Evolutionary conservation across 2,888 invertebrate genomes (phyloP).

Genomic region (Drosophila pegasa): DNA sequence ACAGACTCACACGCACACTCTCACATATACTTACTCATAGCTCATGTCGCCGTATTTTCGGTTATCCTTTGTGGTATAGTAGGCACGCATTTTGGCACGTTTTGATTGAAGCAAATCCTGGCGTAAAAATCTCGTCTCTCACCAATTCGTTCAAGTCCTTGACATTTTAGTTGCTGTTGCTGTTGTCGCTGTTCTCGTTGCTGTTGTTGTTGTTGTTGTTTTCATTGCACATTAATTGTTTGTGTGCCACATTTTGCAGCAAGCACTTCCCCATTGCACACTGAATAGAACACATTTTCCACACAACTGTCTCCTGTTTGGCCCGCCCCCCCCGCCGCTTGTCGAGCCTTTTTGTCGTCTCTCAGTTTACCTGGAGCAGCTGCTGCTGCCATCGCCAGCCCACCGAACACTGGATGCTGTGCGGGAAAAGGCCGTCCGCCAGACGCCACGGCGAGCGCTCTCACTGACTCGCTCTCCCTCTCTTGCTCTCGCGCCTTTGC

Average conservation of each 20-base stretch:
- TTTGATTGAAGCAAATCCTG: slow-evolving; percentile 32
- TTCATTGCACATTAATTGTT: slow-evolving; percentile 46
- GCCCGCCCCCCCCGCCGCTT: background rate
- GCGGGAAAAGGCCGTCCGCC: slow-evolving; percentile 28
- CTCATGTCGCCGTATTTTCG: slow-evolving; percentile 78
- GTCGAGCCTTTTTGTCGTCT: background rate
- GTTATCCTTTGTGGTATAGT: slow-evolving; percentile 73
- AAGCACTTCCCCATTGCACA: slow-evolving; percentile 42
- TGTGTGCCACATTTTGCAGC: slow-evolving; percentile 53
- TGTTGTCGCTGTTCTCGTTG: background rate
- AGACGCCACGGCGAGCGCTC: slow-evolving; percentile 27
- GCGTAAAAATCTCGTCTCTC: slow-evolving; percentile 18
- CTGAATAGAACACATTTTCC: slow-evolving; percentile 65
- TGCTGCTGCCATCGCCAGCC: slow-evolving; percentile 51
- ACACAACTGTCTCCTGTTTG: slow-evolving; percentile 41
- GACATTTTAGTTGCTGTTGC: slow-evolving; percentile 51
- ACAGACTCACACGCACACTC: background rate
- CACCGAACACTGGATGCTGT: slow-evolving; percentile 69
- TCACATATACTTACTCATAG: slow-evolving; percentile 76
- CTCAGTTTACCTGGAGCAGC: slow-evolving; percentile 40
- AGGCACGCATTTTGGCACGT: slow-evolving; percentile 73
- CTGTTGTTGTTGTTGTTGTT: slow-evolving; percentile 19
- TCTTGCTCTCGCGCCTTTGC: slow-evolving; percentile 6
- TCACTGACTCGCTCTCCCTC: slow-evolving; percentile 1
- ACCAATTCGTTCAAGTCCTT: slow-evolving; percentile 53